Percentiles rank a stretch among this genome's conserved stretches.
phyloP scores from a whole-genome alignment of 2,113 vertebrate species.

The Lipotes vexillifer region DNA sequence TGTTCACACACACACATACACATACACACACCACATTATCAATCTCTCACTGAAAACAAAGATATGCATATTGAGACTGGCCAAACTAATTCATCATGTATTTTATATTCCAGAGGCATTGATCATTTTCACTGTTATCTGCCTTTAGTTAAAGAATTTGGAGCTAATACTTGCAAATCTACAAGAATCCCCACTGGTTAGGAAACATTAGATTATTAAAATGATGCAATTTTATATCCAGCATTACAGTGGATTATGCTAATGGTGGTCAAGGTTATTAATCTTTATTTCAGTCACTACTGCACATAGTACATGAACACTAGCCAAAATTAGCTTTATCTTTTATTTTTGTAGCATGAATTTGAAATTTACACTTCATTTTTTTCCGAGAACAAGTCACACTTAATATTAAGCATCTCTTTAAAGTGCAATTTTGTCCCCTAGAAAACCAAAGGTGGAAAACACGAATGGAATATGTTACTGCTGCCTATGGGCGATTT shows the following conservation, averaged over 20 bases:
- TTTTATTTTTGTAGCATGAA: neutral
- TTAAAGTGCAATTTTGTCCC: neutral
- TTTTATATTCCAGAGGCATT: neutral
- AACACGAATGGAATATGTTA: neutral
- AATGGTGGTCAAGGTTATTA: neutral
- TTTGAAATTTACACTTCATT: slow-evolving; percentile 22
- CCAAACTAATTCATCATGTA: neutral
- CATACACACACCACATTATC: neutral
- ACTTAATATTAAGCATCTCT: neutral
- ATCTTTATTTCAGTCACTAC: neutral
- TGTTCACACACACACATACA: too few species aligned
- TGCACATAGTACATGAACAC: neutral
- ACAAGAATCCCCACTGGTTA: slow-evolving; percentile 20
- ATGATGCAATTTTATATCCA: slow-evolving; percentile 29
- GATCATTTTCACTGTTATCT: neutral
- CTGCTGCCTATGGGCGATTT: neutral
- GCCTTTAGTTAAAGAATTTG: neutral
- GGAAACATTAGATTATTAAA: slow-evolving; percentile 49
- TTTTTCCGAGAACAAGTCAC: neutral
- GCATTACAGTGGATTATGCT: slow-evolving; percentile 49
- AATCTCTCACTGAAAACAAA: neutral
- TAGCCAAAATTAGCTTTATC: neutral
- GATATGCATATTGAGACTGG: neutral
- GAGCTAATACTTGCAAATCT: slow-evolving; percentile 65
- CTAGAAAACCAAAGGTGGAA: neutral